Evolutionary conservation across 2,797 vertebrate genomes (phyloP), one percentile per base, ranked within the genome.

Genomic region (Spinus olivaceus): DNA sequence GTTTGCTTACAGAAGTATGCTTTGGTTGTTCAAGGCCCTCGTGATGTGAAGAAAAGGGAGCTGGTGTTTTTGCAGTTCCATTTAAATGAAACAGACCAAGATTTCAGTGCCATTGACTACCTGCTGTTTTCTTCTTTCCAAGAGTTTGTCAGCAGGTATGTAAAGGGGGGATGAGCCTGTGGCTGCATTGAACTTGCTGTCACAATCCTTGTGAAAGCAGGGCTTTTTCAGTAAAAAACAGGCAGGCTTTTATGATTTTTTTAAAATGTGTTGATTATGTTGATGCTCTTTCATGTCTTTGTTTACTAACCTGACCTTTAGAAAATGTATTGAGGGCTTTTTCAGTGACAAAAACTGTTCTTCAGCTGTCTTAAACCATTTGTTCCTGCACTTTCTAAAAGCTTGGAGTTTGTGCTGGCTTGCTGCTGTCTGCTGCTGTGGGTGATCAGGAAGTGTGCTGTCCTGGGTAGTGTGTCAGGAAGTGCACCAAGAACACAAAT

Each of bases 21-120:
- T 65, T 89, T 99, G 97, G 97, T 99, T 93, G 98, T 99, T 79
- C 97, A 97, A 50, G 99, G 99, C 28, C 99, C 99, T 3, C 98
- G 97, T 46, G 98, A 99, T 44, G 99, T 99, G 92, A 98, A 98
- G 95, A 99, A 98, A 82, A 98, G 98, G 63, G 99, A 99, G 91
- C 64, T 99, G 89, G 98, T 99, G 88, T 99, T 99, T 97, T 97
- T 99, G 94, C 99, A 99, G 97, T 99, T 99, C 96, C 98, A 98
- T 93, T 98, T 98, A 53, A 99, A 99, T 73, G 97, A 98, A 96
- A 99, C 99, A 0, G 97, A 98, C 9, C 98, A 99, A 96, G 99
- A 99, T 97, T 99, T 99, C 97, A 99, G 99, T 42, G 99, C 98
- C 90, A 99, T 99, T 89, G 98, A 98, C 35, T 99, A 99, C 97